phyloP scores from a whole-genome alignment of 2,888 invertebrate species.

The Apodemia duryi region DNA sequence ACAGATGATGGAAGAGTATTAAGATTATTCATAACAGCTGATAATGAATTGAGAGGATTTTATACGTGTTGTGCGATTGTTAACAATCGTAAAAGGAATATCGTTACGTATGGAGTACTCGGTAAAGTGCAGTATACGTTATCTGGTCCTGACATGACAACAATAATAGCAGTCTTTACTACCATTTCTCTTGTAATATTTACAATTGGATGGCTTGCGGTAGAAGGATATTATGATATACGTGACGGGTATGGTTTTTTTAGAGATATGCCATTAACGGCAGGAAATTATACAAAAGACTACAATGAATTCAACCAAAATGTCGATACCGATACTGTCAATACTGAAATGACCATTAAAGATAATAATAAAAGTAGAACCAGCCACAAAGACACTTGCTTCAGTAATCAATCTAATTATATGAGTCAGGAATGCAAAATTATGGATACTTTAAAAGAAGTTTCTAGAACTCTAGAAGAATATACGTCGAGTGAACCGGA shows the following conservation, averaged over 20 bases:
- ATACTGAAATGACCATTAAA: slow-evolving; percentile 47
- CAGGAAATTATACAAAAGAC: slow-evolving; percentile 58
- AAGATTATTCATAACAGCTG: slow-evolving; percentile 48
- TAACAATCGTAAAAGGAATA: slow-evolving; percentile 50
- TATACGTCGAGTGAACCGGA: slow-evolving; percentile 40
- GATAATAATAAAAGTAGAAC: slow-evolving; percentile 55
- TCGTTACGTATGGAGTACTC: slow-evolving; percentile 65
- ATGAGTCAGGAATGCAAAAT: slow-evolving; percentile 56
- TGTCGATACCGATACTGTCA: slow-evolving; percentile 39
- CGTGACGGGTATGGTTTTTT: slow-evolving; percentile 64
- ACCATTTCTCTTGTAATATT: slow-evolving; percentile 51
- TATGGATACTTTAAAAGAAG: slow-evolving; percentile 39
- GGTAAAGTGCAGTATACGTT: slow-evolving; percentile 52
- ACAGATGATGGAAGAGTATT: slow-evolving; percentile 58
- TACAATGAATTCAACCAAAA: slow-evolving; percentile 61
- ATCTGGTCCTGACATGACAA: slow-evolving; percentile 50
- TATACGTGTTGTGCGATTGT: slow-evolving; percentile 61
- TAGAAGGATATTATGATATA: slow-evolving; percentile 60
- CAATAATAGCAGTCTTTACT: slow-evolving; percentile 52
- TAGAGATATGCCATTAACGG: slow-evolving; percentile 56
- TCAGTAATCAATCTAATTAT: slow-evolving; percentile 45
- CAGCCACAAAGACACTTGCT: slow-evolving; percentile 43
- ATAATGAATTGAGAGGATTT: slow-evolving; percentile 58
- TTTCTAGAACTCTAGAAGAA: slow-evolving; percentile 30
- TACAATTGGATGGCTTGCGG: slow-evolving; percentile 54